A percentile compares a stretch with the other conserved stretches of the same genome.
Conservation (phyloP, 2,797 vertebrate species). For the Lacerta viridis region DNA sequence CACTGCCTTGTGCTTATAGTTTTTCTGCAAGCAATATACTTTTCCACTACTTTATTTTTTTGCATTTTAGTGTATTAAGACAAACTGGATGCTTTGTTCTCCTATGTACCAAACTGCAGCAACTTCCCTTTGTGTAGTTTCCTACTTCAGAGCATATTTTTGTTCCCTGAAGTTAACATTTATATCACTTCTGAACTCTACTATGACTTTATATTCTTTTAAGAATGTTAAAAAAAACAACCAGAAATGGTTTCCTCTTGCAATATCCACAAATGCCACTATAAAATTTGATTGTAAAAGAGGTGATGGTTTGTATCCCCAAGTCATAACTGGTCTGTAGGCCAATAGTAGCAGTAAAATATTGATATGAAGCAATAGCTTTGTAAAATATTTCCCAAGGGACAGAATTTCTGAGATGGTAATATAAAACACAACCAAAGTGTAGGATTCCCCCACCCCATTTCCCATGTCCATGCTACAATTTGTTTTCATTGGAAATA, state of each 20-base stretch:
- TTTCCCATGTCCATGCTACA: not conserved
- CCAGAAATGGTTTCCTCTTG: conserved; percentile 31
- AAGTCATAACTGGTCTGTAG: conserved; percentile 29
- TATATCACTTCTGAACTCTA: conserved; percentile 26
- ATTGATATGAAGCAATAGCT: not conserved
- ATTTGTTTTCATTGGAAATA: conserved; percentile 11
- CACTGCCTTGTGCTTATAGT: not conserved
- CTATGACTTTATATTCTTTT: conserved; percentile 29
- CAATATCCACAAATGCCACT: conserved; percentile 23
- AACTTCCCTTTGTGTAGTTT: not conserved
- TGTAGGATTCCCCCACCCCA: conserved; percentile 13
- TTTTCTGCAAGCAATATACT: not conserved
- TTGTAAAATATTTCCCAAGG: conserved; percentile 32
- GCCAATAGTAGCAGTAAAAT: conserved; percentile 33
- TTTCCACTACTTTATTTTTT: conserved; percentile 9
- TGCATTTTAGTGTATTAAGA: conserved; percentile 20
- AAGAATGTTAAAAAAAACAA: not conserved
- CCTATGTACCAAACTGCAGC: not conserved
- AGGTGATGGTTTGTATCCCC: conserved; percentile 22
- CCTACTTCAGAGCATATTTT: not conserved
- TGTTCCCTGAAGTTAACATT: not conserved
- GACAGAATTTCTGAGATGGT: conserved; percentile 26
- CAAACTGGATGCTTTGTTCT: not conserved
- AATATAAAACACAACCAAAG: conserved; percentile 31
- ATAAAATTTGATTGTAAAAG: conserved; percentile 43